Base-by-base conservation (phyloP, 2,888 invertebrate genomes). In the Stomorhina lunata region DNA sequence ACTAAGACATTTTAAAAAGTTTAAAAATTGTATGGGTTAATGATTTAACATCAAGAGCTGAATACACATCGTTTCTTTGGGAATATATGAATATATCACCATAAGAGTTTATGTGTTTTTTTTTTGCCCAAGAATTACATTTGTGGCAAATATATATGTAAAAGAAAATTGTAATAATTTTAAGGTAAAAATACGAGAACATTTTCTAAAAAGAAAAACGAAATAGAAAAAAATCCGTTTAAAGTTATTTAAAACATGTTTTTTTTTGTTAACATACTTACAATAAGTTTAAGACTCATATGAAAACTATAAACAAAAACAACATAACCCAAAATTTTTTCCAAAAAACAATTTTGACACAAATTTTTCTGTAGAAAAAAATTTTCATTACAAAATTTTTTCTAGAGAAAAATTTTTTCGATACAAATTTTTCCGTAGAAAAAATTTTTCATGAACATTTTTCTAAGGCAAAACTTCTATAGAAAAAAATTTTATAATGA, bases 231-330 rank as follows among this genome's bases (percentile, higher is more conserved):
- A 55, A 25, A 75, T 25, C 25, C 45, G 15, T 57, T 75, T 20
- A 57, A 76, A 76, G 66, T 66, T 76, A 66, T 76, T 76, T 66
- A 20, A 37, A 66, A 48, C 9, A 27, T 48, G 43, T 68, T 22
- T 17, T 29, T 20, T 15, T 57, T 27, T 15, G 1, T 34, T n/a
- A 27, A 32, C 12, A n/a, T 17, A 57, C n/a, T 4, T 20, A 57
- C 45, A 73, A 32, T 53, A 63, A 55, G 22, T 9, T 25, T 10
- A n/a, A 65, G 43, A 50, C 3, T 45, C 48, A 66, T 27, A 40
- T 66, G 57, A 45, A 73, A 53, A 53, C 40, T 32, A 32, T 9
- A 32, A 32, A 32, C 5, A 32, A 32, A 32, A 32, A 32, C 5
- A 32, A 32, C 5, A 6, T 6, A 32, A 32, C 9, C 5, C 32